phyloP scores from a whole-genome alignment of 1,140 invertebrate genomes.

The Cephus cinctus region DNA sequence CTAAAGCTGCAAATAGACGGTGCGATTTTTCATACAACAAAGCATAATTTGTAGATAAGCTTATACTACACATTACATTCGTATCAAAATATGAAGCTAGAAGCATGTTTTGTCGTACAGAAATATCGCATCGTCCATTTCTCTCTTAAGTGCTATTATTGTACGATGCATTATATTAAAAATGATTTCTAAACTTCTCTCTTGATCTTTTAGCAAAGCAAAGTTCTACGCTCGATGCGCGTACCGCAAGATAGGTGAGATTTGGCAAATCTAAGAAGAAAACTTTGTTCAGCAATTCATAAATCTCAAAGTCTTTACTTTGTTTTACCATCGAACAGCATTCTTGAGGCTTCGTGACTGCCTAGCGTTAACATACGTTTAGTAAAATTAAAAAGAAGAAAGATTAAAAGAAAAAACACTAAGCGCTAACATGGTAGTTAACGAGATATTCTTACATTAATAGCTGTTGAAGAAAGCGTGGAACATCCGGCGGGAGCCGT shows the following conservation, averaged over 20 bases:
- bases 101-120: too few relatives aligned
- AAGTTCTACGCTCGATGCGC: constrained; percentile 66
- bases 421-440: constrained; percentile 8
- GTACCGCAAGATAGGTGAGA: constrained; percentile 68
- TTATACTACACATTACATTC: too few relatives aligned
- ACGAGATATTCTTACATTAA: neutral
- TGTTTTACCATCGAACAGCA: constrained; percentile 22
- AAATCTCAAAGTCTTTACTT: constrained; percentile 18
- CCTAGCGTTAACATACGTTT: constrained; percentile 17
- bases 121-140: too few relatives aligned
- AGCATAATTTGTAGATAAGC: too few relatives aligned
- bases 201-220: constrained; percentile 68
- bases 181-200: too few relatives aligned
- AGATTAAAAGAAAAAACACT: constrained; percentile 6
- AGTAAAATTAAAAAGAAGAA: constrained; percentile 1
- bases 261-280: constrained; percentile 28
- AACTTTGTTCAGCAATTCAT: constrained; percentile 14
- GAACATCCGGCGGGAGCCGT: too few relatives aligned
- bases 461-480: neutral
- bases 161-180: too few relatives aligned
- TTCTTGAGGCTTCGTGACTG: constrained; percentile 29
- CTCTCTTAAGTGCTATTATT: too few relatives aligned
- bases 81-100: too few relatives aligned
- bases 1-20: too few relatives aligned
- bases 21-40: constrained; percentile 1